phyloP scores from a whole-genome alignment of 2,888 invertebrate species.

The Erebia aethiops region DNA sequence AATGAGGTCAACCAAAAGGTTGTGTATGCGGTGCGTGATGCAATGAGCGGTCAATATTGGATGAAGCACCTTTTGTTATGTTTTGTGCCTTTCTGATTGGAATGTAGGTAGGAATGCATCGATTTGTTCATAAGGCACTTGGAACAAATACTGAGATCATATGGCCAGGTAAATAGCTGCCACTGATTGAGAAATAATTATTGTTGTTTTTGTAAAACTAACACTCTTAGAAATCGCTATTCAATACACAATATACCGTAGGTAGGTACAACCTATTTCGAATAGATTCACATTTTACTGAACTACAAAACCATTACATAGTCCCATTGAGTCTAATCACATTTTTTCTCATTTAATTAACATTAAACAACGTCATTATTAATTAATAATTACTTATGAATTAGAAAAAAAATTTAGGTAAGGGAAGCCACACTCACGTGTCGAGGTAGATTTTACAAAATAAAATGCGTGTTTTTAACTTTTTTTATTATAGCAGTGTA shows the following conservation, averaged over 20 bases:
- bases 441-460: not conserved
- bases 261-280: constrained; percentile 29
- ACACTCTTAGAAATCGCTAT: constrained; percentile 28
- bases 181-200: constrained; percentile 21
- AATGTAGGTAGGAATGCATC: constrained; percentile 73
- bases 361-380: constrained; percentile 42
- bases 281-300: constrained; percentile 47
- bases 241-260: constrained; percentile 33
- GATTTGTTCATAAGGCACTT: constrained; percentile 81
- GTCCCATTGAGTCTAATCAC: constrained; percentile 66
- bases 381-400: too few relatives aligned
- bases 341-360: constrained; percentile 49
- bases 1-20: too few relatives aligned
- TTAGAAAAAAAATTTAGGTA: too few relatives aligned
- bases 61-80: not conserved
- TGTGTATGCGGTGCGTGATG: not conserved
- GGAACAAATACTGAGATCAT: constrained; percentile 75
- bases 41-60: not conserved
- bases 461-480: not conserved
- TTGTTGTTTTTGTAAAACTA: constrained; percentile 17
- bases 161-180: constrained; percentile 43
- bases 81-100: constrained; percentile 44
- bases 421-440: not conserved
- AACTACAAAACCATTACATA: constrained; percentile 69
- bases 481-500: not conserved